Evolutionary conservation across 2,797 vertebrate genomes (phyloP).

Genomic region (Onychomys torridus): DNA sequence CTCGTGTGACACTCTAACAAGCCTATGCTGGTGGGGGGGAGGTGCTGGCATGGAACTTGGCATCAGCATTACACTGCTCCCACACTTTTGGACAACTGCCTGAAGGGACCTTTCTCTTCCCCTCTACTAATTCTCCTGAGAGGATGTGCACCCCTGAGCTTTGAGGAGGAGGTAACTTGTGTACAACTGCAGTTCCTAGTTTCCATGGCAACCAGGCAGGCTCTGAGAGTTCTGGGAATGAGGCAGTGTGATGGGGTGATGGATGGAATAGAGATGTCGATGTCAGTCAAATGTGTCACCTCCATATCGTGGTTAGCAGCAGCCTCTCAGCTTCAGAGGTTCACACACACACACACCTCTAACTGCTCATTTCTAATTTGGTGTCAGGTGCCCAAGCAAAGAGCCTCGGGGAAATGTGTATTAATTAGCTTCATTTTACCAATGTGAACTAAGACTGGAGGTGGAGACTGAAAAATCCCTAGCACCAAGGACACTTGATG

Average conservation of each 20-base stretch:
- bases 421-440: slow-evolving; percentile 50
- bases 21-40: not conserved
- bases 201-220: slow-evolving; percentile 66
- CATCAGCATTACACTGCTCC: not conserved
- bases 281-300: not conserved
- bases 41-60: not conserved
- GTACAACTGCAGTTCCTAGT: slow-evolving; percentile 13
- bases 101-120: not conserved
- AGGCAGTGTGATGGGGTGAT: not conserved
- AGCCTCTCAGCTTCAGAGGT: slow-evolving; percentile 41
- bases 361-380: slow-evolving; percentile 60
- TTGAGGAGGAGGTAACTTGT: not conserved
- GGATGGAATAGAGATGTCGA: not conserved
- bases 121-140: not conserved
- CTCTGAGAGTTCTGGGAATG: slow-evolving; percentile 33
- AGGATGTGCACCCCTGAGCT: not conserved
- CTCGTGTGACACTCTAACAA: not conserved
- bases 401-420: slow-evolving; percentile 25
- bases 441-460: not conserved
- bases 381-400: slow-evolving; percentile 23
- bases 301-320: slow-evolving; percentile 32
- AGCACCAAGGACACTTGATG: not conserved
- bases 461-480: not conserved
- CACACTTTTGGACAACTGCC: not conserved
- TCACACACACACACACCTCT: slow-evolving; percentile 14